Percentiles rank a stretch among this genome's conserved stretches.
These are phyloP conservation scores for Cryptomyrus ogoouensis DNA, from an alignment of 2,113 vertebrate species.

Conservation along the genomic window DNA sequence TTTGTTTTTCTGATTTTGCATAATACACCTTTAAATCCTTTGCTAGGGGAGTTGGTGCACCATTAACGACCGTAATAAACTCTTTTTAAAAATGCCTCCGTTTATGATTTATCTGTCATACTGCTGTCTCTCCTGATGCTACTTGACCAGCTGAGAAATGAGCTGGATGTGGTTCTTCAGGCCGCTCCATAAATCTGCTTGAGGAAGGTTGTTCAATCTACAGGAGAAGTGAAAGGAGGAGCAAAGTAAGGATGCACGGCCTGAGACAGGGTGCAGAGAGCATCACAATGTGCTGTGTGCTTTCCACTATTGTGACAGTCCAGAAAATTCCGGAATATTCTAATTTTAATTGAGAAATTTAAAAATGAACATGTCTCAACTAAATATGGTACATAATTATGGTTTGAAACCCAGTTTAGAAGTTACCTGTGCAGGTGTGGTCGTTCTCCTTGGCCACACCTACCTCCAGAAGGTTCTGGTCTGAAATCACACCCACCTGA, in stretches of 20 bases:
- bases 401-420: no score
- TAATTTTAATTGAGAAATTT: not conserved
- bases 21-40: slow-evolving; percentile 75
- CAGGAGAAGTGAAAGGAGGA: slow-evolving; percentile 50
- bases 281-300: not conserved
- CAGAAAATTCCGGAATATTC: not conserved
- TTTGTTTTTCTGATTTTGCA: slow-evolving; percentile 75
- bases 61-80: slow-evolving; percentile 64
- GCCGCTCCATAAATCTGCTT: slow-evolving; percentile 48
- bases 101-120: slow-evolving; percentile 60
- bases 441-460: no score
- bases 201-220: slow-evolving; percentile 44
- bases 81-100: slow-evolving; percentile 49
- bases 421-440: no score
- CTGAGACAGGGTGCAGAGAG: not conserved
- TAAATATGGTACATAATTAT: not conserved
- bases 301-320: not conserved
- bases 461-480: not conserved
- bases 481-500: not conserved
- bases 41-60: slow-evolving; percentile 43
- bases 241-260: not conserved
- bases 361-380: not conserved
- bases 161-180: slow-evolving; percentile 42
- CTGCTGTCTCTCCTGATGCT: slow-evolving; percentile 40
- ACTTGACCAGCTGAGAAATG: slow-evolving; percentile 58